Base-by-base conservation (phyloP, 2,888 invertebrate genomes). In the Mythimna vitellina region DNA sequence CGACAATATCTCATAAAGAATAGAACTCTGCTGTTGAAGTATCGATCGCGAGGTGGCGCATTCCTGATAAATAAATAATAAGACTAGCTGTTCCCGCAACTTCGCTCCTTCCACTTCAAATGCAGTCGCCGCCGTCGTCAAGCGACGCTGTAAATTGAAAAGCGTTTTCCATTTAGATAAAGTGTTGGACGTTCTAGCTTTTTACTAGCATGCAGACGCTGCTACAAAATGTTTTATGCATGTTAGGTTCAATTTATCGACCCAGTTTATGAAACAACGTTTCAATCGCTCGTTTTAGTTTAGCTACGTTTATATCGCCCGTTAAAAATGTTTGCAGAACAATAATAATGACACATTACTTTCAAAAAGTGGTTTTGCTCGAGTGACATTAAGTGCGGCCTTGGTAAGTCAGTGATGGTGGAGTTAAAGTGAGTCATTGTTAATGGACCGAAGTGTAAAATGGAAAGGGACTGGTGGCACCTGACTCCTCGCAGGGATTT, bases 381-480 rank as follows among this genome's bases (percentile, higher is more conserved):
- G 58, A 62, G 76, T 80, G 67, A 76, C 62, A 12, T 76, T 69
- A 56, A 63, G 56, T 70, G 62, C 53, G 61, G 49, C 73, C 73
- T 70, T 82, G 66, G 32, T 22, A 22, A 42, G 25, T 61, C 62
- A 66, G 72, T 74, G 81, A 83, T 74, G 72, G 67, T 74, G 64
- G 14, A 49, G 53, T 22, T 51, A 53, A 32, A 67, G 71, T 81
- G 58, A 80, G 57, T 53, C 46, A 65, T 53, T 53, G 58, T 68
- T n/a, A 38, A 42, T 78, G 60, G 46, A 76, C 35, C 67, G 57
- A 65, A 66, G 69, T 71, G 64, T 64, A 46, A 65, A 67, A 85
- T 95, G 95, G 93, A 93, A 53, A 89, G 90, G 51, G 95, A 96
- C 71, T 96, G 96, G 96, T 96, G 96, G 96, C 94, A 95, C 77